Conservation (phyloP, 2,888 invertebrate species). For the Deilephila elpenor region DNA sequence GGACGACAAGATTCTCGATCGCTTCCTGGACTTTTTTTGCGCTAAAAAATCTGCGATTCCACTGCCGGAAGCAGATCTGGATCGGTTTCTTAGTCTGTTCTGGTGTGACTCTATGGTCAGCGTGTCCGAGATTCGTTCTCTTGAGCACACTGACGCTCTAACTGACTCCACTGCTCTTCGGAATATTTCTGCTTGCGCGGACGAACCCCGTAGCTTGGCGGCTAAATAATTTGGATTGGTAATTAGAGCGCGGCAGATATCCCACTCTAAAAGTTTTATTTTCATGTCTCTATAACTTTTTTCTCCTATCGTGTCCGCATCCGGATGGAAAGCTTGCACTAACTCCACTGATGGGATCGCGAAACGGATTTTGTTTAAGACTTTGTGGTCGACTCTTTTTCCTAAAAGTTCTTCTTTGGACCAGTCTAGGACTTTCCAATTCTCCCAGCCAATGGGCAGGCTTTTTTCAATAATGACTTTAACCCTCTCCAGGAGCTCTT, state of each 20-base stretch:
- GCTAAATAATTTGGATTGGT: not conserved
- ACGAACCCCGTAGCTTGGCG: not conserved
- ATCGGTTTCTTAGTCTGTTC: not conserved
- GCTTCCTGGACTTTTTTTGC: not conserved
- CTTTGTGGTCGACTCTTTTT: conserved; percentile 6
- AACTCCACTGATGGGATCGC: not conserved
- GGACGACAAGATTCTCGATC: not conserved
- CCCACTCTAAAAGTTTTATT: not conserved
- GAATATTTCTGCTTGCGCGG: not conserved
- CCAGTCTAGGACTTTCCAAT: conserved; percentile 10
- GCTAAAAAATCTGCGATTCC: not conserved
- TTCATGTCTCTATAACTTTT: conserved; percentile 14
- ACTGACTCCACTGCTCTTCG: not conserved
- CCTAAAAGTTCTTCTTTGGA: conserved; percentile 14
- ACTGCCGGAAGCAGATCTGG: not conserved
- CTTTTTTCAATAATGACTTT: too few relatives aligned
- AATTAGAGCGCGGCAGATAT: not conserved
- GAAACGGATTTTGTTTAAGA: conserved; percentile 1
- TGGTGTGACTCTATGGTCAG: not conserved
- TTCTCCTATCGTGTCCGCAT: conserved; percentile 9
- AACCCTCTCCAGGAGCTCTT: too few relatives aligned
- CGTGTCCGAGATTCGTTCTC: not conserved
- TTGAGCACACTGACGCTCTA: not conserved
- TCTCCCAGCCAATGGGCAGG: not conserved
- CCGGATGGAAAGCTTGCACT: conserved; percentile 18